A percentile compares a stretch with the other conserved stretches of the same genome.
These are phyloP conservation scores for Heliconius sara DNA, from an alignment of 2,888 invertebrate species.

Conservation along the genomic window DNA sequence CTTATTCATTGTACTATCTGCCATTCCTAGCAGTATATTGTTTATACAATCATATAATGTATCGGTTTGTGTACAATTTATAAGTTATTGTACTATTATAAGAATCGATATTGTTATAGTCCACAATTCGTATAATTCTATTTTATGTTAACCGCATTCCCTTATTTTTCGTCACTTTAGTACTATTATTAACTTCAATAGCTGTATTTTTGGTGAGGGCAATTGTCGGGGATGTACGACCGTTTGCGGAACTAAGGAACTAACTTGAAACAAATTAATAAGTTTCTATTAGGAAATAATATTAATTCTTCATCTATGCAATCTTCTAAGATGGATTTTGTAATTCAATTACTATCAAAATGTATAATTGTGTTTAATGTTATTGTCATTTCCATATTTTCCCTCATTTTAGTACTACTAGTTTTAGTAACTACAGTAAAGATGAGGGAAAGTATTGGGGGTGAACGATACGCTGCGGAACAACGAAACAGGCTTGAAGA, in stretches of 20 bases:
- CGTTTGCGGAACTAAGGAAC: neutral
- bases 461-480: too few species aligned
- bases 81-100: neutral
- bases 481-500: too few species aligned
- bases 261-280: too few species aligned
- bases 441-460: too few species aligned
- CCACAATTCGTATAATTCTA: neutral
- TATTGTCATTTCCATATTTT: neutral
- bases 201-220: neutral
- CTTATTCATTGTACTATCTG: neutral
- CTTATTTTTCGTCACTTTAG: conserved; percentile 9
- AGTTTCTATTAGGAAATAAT: too few species aligned
- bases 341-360: neutral
- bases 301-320: too few species aligned
- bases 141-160: neutral
- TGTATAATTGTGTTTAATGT: neutral
- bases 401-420: conserved; percentile 4
- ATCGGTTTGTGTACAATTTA: neutral
- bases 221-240: neutral
- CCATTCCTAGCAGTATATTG: neutral
- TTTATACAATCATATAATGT: neutral
- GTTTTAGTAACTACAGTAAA: neutral
- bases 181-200: neutral
- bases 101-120: neutral
- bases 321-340: too few species aligned